Evolutionary conservation across 2,888 invertebrate species (phyloP).

Genomic region (Acanthopleura granulata): DNA sequence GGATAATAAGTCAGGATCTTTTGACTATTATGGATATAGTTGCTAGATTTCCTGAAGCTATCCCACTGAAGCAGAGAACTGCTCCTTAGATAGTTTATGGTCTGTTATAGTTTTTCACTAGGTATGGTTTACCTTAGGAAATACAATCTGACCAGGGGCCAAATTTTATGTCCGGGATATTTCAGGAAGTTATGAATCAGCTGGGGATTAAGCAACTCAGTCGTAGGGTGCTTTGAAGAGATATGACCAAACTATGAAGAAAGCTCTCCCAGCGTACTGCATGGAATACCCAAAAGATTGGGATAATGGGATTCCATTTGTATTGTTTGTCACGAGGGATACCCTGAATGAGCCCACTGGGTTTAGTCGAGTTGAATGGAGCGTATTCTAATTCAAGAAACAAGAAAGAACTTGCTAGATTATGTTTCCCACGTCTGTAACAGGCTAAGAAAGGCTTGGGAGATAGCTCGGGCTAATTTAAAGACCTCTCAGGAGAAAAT

Average conservation of each 20-base stretch:
- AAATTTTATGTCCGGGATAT: constrained; percentile 24
- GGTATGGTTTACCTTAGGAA: constrained; percentile 21
- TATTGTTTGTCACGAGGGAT: background rate
- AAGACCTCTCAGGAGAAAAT: constrained; percentile 8
- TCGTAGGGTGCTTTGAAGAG: constrained; percentile 25
- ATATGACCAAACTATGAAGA: too few relatives aligned
- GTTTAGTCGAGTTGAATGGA: background rate
- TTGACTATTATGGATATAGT: constrained; percentile 26
- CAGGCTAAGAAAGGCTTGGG: background rate
- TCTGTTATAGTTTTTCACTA: constrained; percentile 19
- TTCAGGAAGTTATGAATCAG: constrained; percentile 21
- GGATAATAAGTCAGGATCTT: constrained; percentile 21
- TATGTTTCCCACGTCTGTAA: background rate
- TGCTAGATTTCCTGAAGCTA: constrained; percentile 27
- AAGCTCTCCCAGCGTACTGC: too few relatives aligned
- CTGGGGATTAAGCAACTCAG: constrained; percentile 24
- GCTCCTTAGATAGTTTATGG: constrained; percentile 1
- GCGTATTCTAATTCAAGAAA: too few relatives aligned
- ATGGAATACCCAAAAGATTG: constrained; percentile 8
- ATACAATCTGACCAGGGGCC: constrained; percentile 26
- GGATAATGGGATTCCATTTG: constrained; percentile 12
- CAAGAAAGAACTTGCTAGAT: background rate
- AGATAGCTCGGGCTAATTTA: background rate
- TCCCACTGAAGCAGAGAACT: constrained; percentile 24
- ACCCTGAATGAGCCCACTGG: background rate